Evolutionary conservation across 2,888 invertebrate species (phyloP).

Genomic region (Lycocerus yunnanus): DNA sequence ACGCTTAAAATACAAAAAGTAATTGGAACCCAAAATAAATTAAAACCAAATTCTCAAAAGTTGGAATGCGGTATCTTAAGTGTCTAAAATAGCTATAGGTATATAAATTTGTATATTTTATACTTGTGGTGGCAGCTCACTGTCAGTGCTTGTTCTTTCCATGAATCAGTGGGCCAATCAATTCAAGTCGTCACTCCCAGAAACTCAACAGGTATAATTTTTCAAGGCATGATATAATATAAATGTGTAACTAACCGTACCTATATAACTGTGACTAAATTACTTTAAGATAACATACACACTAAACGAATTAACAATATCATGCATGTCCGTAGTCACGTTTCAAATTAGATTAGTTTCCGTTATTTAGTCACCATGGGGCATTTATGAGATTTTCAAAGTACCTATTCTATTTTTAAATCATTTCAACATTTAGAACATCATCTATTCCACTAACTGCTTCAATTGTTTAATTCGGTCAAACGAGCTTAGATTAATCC

Average conservation of each 20-base stretch:
- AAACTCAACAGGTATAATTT: constrained; percentile 58
- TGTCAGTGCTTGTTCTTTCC: constrained; percentile 54
- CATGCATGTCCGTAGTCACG: neutral
- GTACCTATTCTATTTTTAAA: neutral
- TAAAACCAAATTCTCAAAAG: neutral
- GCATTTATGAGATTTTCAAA: neutral
- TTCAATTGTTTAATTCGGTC: neutral
- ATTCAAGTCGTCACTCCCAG: constrained; percentile 41
- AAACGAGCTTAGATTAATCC: neutral
- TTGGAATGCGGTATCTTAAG: neutral
- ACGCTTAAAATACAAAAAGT: neutral
- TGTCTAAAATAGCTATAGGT: neutral
- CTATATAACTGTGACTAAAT: neutral
- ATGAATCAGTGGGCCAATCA: constrained; percentile 52
- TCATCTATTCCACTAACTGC: neutral
- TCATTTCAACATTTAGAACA: neutral
- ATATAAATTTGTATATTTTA: constrained; percentile 41
- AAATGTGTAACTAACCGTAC: neutral
- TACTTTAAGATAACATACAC: neutral
- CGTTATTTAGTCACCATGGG: neutral
- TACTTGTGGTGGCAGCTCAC: constrained; percentile 47
- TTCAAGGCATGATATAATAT: constrained; percentile 6
- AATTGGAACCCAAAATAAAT: neutral
- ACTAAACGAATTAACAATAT: neutral
- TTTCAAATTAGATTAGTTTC: neutral